These are phyloP conservation scores for Hydractinia echinata DNA, from an alignment of 30 jellyfish, hydroid and myxozoan species.

Conservation along the genomic window DNA sequence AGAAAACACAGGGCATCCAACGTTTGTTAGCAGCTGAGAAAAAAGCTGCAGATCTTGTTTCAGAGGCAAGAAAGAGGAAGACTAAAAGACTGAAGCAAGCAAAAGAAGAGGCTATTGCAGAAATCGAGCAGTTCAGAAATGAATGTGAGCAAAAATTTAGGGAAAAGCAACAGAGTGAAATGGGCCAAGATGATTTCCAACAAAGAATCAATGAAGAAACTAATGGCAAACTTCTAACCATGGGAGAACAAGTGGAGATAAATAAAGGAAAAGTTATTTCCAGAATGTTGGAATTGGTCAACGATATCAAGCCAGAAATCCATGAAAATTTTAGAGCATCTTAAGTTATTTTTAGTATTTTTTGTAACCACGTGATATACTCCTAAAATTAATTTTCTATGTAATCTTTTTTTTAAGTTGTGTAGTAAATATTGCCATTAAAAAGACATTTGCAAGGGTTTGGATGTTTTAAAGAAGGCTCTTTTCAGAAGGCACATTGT, in stretches of 20 bases:
- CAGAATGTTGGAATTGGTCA: slow-evolving; percentile 67
- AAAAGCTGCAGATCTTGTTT: slow-evolving; percentile 86
- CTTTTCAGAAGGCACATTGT: too few species aligned
- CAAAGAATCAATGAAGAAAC: slow-evolving; percentile 68
- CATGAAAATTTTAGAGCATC: slow-evolving; percentile 66
- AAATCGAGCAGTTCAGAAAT: slow-evolving; percentile 71
- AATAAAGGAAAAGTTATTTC: slow-evolving; percentile 63
- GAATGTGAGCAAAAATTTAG: slow-evolving; percentile 77
- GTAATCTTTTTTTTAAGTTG: too few species aligned
- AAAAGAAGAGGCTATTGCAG: slow-evolving; percentile 90
- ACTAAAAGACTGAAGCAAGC: slow-evolving; percentile 88
- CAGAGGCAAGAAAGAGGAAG: slow-evolving; percentile 84
- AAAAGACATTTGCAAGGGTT: too few species aligned
- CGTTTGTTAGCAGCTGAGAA: slow-evolving; percentile 88
- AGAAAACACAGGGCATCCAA: slow-evolving; percentile 85
- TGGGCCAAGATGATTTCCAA: slow-evolving; percentile 77
- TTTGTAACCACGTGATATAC: too few species aligned
- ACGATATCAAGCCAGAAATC: slow-evolving; percentile 87
- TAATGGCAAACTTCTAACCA: slow-evolving; percentile 27
- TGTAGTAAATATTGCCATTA: too few species aligned
- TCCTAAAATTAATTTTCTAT: too few species aligned
- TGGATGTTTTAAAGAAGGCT: too few species aligned
- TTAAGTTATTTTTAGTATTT: background rate
- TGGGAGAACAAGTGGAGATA: slow-evolving; percentile 36
- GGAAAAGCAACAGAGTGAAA: slow-evolving; percentile 51